Evolutionary conservation across 2,797 vertebrate species (phyloP), one percentile per base, ranked within the genome.

Genomic region (Bovichtus diacanthus): DNA sequence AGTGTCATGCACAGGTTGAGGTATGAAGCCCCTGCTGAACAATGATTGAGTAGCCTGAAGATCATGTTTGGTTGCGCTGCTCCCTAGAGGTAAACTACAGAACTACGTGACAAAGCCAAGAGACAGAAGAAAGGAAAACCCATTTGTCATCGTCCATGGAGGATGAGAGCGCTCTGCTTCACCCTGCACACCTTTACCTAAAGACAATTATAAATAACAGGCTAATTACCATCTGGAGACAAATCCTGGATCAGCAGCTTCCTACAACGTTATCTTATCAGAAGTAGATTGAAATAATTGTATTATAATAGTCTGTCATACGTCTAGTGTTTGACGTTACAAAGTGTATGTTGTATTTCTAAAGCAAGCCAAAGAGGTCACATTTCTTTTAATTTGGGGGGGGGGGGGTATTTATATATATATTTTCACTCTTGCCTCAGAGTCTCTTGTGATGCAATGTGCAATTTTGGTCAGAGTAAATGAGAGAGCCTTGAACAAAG

Each of bases 401-500:
- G n/a, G n/a, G n/a, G n/a, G n/a, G n/a, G n/a, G n/a, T n/a, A n/a
- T n/a, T n/a, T n/a, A n/a, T n/a, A n/a, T n/a, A n/a, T n/a, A n/a
- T 23, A 78, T 81, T 89, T 69, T 66, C 67, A 59, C 53, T 75
- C 44, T 4, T 69, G 77, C 51, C 39, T 76, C 4, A 3, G 64
- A 75, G 84, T 82, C 70, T 76, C 86, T 74, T 59, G 69, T 79
- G 82, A 80, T 80, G 81, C 80, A 86, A 83, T 47, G 62, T 79
- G 83, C 84, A 89, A 84, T 83, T 85, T 85, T 75, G 61, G 71
- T 70, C 66, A 18, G 71, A 80, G 85, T 82, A 87, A 90, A 92
- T 82, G 81, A 89, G 84, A 85, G 70, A 71, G 72, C 67, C 64
- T 53, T 58, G 71, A 86, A 92, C 91, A 93, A 91, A 90, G 83